Percentiles rank a stretch among this genome's conserved stretches.
Evolutionary conservation across 2,797 vertebrate genomes (phyloP).

Genomic region (Anguilla obscura): DNA sequence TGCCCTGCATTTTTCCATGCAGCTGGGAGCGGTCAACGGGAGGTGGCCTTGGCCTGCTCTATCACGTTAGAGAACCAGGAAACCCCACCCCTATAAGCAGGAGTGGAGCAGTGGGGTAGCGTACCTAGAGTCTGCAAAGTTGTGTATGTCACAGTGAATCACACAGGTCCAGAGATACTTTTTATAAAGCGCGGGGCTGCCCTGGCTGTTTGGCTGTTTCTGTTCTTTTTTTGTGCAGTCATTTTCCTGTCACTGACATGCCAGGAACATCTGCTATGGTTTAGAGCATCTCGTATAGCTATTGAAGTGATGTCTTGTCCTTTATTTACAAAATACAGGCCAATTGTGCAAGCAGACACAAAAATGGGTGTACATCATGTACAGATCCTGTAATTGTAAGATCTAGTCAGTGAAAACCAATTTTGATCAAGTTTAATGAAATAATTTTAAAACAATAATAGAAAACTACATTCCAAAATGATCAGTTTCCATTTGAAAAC

Average conservation of each 20-base stretch:
- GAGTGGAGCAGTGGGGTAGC: not conserved
- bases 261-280: slow-evolving; percentile 46
- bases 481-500: not conserved
- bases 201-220: not conserved
- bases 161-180: not conserved
- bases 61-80: not conserved
- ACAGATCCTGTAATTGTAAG: not conserved
- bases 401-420: not conserved
- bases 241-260: slow-evolving; percentile 41
- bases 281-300: slow-evolving; percentile 53
- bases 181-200: not conserved
- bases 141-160: not conserved
- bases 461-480: not conserved
- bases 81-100: too few relatives aligned
- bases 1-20: not conserved
- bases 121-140: not conserved
- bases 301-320: slow-evolving; percentile 42
- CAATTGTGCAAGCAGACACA: not conserved
- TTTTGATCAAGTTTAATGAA: not conserved
- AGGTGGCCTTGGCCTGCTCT: not conserved
- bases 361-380: not conserved
- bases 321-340: slow-evolving; percentile 34
- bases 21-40: not conserved
- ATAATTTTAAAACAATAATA: not conserved
- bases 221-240: not conserved